A percentile compares a stretch with the other conserved stretches of the same genome.
Conservation (phyloP, 2,113 vertebrate genomes). For the Propithecus coquereli region DNA sequence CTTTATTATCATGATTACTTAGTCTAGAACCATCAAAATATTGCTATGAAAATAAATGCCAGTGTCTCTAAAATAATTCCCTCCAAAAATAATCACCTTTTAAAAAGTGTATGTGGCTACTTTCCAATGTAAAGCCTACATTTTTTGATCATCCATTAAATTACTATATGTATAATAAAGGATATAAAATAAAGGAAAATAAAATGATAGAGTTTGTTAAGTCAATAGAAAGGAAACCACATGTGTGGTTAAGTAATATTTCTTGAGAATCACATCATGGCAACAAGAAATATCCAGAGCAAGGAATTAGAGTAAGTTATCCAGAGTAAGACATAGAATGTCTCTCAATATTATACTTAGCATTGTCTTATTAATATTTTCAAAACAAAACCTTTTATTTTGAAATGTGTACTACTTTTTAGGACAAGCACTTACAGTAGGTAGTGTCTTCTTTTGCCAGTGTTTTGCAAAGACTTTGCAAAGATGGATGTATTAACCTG, state of each 20-base stretch:
- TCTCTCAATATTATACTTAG: background rate
- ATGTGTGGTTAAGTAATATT: background rate
- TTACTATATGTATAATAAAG: conserved; percentile 16
- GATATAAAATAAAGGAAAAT: conserved; percentile 23
- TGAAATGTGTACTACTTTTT: background rate
- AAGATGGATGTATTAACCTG: background rate
- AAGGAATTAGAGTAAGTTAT: background rate
- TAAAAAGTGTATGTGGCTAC: background rate
- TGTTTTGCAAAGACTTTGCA: conserved; percentile 17
- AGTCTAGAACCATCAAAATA: conserved; percentile 2
- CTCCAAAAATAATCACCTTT: conserved; percentile 36
- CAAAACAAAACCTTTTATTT: background rate
- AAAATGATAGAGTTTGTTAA: background rate
- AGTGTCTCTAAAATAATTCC: background rate
- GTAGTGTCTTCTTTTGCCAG: background rate
- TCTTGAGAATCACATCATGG: background rate
- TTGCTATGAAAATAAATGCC: conserved; percentile 13
- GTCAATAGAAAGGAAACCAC: conserved; percentile 23
- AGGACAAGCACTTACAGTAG: background rate
- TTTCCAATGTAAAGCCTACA: background rate
- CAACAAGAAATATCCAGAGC: background rate
- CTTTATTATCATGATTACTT: conserved; percentile 33
- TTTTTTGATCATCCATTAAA: conserved; percentile 36
- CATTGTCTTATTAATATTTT: background rate
- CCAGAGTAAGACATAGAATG: background rate